Conservation (phyloP, 2,888 invertebrate species). For the Drosophila meridionalis region DNA sequence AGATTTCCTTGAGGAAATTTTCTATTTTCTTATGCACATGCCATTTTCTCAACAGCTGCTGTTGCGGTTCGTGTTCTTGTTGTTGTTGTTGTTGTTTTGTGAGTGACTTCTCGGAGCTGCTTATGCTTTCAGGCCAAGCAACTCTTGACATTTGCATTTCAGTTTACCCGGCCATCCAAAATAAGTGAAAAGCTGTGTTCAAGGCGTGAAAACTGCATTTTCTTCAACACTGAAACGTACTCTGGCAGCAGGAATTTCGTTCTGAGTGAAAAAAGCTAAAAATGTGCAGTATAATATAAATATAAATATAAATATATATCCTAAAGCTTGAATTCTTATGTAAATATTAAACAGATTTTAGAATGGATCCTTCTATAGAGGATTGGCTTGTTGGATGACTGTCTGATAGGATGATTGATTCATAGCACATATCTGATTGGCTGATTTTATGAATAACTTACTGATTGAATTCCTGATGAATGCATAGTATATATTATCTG, state of each 20-base stretch:
- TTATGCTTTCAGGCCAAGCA: constrained; percentile 66
- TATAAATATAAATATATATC: not conserved
- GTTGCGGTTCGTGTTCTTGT: constrained; percentile 27
- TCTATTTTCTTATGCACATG: constrained; percentile 71
- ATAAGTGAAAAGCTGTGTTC: constrained; percentile 61
- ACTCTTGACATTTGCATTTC: constrained; percentile 75
- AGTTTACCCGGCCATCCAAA: constrained; percentile 41
- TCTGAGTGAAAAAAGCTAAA: not conserved
- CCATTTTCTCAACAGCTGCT: constrained; percentile 68
- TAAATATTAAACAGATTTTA: not conserved
- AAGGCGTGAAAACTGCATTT: constrained; percentile 47
- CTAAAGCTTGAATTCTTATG: not conserved
- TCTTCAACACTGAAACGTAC: constrained; percentile 15
- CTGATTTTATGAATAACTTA: too few species aligned
- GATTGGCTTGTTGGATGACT: not conserved
- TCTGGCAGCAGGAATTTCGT: not conserved
- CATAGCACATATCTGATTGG: not conserved
- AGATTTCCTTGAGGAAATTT: constrained; percentile 73
- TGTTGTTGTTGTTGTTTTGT: constrained; percentile 33
- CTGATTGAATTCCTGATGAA: too few species aligned
- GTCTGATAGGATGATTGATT: not conserved
- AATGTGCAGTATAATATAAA: not conserved
- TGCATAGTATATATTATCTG: too few species aligned
- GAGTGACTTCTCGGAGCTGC: constrained; percentile 55
- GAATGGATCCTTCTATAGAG: not conserved